Base-by-base conservation (phyloP, 2,888 invertebrate genomes). In the Alitta virens region DNA sequence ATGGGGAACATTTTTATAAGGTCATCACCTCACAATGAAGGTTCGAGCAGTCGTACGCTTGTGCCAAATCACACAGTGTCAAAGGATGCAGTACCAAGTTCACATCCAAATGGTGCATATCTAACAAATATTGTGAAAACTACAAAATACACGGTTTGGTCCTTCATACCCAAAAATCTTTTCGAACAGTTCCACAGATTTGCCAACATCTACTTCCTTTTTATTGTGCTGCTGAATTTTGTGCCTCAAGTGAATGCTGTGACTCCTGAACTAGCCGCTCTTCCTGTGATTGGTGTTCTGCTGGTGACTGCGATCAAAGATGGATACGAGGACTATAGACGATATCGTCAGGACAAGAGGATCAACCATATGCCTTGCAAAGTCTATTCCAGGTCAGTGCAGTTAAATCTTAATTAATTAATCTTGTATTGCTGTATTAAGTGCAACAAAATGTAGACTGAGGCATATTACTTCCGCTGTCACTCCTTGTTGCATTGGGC, bases 151-250 rank as follows among this genome's bases (percentile, higher is more conserved):
- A 94, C 94, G 25, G 78, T 93, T 64, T 85, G 95, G 71, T 94
- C 93, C 73, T 98, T 98, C 84, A 84, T 98, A 78, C 96, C 97
- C 63, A 91, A 95, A 83, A 97, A 97, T 84, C 85, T 98, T 66
- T 88, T 96, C 83, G 96, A 97, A 85, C 97, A 98, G 85, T 96
- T 98, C 83, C 96, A 96, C 84, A 88, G 97, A 67, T 92, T 95
- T 78, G 97, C 97, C 68, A 98, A 98, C 86, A 86, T 98, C 77
- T 98, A 97, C 85, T 98, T 98, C 84, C 90, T 97, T 78, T 92
- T 95, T 80, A 95, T 98, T 80, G 94, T 96, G 75, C 85, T 95
- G 73, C 87, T 97, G 69, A 97, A 97, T 85, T 96, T 94, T 94
- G 90, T 96, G 79, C 95, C 95, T 2, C 88, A 90, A 40, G 74